Evolutionary conservation across 2,797 vertebrate species (phyloP), one percentile per base, ranked within the genome.

Genomic region (Streptopelia turtur): DNA sequence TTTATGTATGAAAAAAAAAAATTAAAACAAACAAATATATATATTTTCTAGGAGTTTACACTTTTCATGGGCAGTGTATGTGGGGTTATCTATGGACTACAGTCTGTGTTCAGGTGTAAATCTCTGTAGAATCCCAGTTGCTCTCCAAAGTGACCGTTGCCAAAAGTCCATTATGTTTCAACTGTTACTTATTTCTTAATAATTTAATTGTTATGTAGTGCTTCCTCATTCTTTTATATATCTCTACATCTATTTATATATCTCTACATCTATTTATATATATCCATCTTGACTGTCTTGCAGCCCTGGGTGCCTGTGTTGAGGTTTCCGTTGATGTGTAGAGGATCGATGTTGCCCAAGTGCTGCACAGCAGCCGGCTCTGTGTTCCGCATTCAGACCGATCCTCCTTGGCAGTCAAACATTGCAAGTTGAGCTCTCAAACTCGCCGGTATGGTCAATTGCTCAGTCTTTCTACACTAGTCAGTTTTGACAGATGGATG

Each of bases 81-180:
- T 9, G 4, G 7, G 28, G 10, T 41, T 10, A 23, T 41, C 31
- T 70, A 1, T 33, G 39, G 31, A 37, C 60, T 0, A 1, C 33
- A 30, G 33, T 23, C 50, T 68, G 10, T 30, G 11, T 79, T 49
- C 27, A 47, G 70, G 9, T 78, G 61, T 52, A 30, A 84, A 81
- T 31, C 14, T 75, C 27, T 43, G 11, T 41, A 68, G 57, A 25
- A 75, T 79, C n/a, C 16, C 30, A 55, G 10, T 35, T 81, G 49
- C 24, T 78, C 27, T 89, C 24, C n/a, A 13, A 77, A 89, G 47
- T 28, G 33, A 4, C 25, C 63, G 47, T n/a, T 74, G 64, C 27
- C 30, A 59, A 15, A 75, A 56, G 11, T 37, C 31, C 47, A 33
- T 47, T 75, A 5, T 0, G 0, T 80, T 85, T 86, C 47, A 74